Evolutionary conservation across 2,888 invertebrate species (phyloP), one percentile per base, ranked within the genome.

Genomic region (Ophonus ardosiacus): DNA sequence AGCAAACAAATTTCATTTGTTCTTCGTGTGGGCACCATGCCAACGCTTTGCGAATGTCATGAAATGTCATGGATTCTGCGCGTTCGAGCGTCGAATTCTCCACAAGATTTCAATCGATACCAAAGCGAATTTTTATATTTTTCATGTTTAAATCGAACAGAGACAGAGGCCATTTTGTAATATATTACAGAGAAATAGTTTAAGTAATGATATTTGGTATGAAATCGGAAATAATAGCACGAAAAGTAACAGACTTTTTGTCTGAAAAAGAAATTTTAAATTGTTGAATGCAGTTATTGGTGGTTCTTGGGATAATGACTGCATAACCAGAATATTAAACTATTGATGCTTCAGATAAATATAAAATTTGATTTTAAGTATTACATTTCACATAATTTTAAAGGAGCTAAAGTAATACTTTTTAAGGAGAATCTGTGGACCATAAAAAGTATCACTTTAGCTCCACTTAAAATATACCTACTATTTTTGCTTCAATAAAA

Each of bases 1-100:
- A 21, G 18, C 63, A 63, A 63, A 63, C 63, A 63, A 21, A 59
- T 59, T 59, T 59, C 59, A 51, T 51, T 51, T 51, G 43, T 51
- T 59, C 18, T 5, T 59, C n/a, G 59, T 15, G 13, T 24, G 63
- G 63, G 18, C 63, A 18, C 63, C 21, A 21, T 24, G 43, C 43
- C 43, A 51, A 51, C 43, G 43, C 10, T 51, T 51, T 17, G 43
- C 43, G 43, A 74, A 43, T 74, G 40, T 74, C 43, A 43, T 51
- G 31, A 68, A 81, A 81, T 81, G 81, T 81, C 81, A 81, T 43
- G 65, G 81, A 81, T 81, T 81, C 81, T 81, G 81, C 81, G 81
- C 68, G 13, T n/a, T 81, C 65, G n/a, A 13, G 6, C 68, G 21
- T 68, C 63, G 81, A 81, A 81, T 74, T 74, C 71, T 43, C 71